Conservation (phyloP, 2,797 vertebrate genomes). For the Knipowitschia caucasica region DNA sequence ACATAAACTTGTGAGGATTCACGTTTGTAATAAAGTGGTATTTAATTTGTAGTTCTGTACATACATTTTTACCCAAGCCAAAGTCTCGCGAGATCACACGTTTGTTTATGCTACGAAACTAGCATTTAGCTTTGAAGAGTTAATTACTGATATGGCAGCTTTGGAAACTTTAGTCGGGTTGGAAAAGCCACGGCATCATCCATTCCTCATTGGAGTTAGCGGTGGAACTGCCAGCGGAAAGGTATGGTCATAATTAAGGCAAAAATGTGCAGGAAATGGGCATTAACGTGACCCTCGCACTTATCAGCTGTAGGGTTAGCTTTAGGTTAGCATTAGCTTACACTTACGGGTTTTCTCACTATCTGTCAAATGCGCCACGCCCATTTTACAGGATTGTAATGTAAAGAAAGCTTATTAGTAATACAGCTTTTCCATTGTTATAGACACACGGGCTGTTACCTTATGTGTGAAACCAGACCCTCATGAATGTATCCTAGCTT, state of each 20-base stretch:
- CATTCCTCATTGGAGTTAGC: constrained; percentile 91
- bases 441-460: too few species aligned
- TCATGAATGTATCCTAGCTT: background rate
- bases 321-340: background rate
- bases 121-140: background rate
- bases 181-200: constrained; percentile 78
- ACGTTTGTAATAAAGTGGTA: background rate
- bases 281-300: too few species aligned
- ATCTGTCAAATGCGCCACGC: constrained; percentile 43
- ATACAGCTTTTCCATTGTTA: too few species aligned
- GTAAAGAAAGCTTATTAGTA: too few species aligned
- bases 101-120: constrained; percentile 13
- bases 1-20: background rate
- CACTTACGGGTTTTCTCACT: background rate
- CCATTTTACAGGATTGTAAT: background rate
- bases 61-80: background rate
- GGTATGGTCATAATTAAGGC: constrained; percentile 62
- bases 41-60: background rate
- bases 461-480: too few species aligned
- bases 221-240: constrained; percentile 95
- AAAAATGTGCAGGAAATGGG: background rate
- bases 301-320: constrained; percentile 27
- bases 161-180: constrained; percentile 51
- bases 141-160: constrained; percentile 51
- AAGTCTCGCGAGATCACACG: constrained; percentile 49